Evolutionary conservation across 2,888 invertebrate genomes (phyloP).

Genomic region (Tiliacea citrago): DNA sequence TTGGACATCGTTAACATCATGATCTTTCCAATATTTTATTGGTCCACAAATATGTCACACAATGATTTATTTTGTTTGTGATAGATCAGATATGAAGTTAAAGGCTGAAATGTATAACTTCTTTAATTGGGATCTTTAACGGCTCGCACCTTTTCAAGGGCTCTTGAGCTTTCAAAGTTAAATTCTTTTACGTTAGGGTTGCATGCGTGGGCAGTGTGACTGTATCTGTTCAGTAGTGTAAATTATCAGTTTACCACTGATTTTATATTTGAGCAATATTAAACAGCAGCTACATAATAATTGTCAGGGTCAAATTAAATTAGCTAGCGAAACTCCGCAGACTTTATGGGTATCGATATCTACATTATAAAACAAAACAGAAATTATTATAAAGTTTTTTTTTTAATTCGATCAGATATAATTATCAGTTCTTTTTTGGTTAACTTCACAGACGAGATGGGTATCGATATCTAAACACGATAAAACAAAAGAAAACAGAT

Average conservation of each 20-base stretch:
- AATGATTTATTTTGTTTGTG: constrained; percentile 61
- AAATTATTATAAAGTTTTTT: too few relatives aligned
- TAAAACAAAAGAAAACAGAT: too few relatives aligned
- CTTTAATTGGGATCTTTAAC: constrained; percentile 44
- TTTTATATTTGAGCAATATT: not conserved
- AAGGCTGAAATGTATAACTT: constrained; percentile 37
- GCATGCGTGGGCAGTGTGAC: not conserved
- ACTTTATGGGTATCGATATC: too few relatives aligned
- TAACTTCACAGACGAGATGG: too few relatives aligned
- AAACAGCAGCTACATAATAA: too few relatives aligned
- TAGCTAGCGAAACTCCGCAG: too few relatives aligned
- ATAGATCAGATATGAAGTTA: constrained; percentile 57
- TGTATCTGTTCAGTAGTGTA: constrained; percentile 6
- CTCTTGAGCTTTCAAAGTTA: constrained; percentile 22
- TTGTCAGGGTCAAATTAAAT: too few relatives aligned
- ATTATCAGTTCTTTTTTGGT: too few relatives aligned
- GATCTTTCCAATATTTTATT: constrained; percentile 62
- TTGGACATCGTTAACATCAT: constrained; percentile 62
- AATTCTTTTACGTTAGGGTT: constrained; percentile 14
- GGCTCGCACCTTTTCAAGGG: constrained; percentile 40
- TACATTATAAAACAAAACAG: too few relatives aligned
- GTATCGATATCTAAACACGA: too few relatives aligned
- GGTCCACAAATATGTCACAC: constrained; percentile 51
- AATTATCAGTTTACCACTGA: not conserved
- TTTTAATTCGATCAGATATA: too few relatives aligned